Percentiles rank a stretch among this genome's conserved stretches.
Conservation (phyloP, 2,797 vertebrate genomes). For the Brotula barbata region DNA sequence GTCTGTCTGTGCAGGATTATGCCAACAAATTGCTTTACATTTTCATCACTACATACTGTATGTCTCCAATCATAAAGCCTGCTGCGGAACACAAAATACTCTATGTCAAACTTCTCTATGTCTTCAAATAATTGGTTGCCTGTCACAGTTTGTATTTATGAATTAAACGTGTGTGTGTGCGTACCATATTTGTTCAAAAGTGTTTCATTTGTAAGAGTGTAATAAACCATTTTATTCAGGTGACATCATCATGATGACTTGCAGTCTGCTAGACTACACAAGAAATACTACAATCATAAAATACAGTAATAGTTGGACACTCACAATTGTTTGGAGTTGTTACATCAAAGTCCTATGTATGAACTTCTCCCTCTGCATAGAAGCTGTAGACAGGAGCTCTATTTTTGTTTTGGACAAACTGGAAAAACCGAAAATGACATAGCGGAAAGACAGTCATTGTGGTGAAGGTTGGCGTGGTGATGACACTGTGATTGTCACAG, state of each 20-base stretch:
- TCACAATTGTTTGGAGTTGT: no score
- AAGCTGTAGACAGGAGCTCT: slow-evolving; percentile 6
- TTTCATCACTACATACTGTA: slow-evolving; percentile 59
- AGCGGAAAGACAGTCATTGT: slow-evolving; percentile 46
- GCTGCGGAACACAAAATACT: slow-evolving; percentile 6
- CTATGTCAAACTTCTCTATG: slow-evolving; percentile 1
- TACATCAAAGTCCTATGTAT: no score
- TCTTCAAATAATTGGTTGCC: neutral
- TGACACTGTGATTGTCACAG: slow-evolving; percentile 20
- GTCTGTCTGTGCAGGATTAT: slow-evolving; percentile 12
- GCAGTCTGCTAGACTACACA: no score
- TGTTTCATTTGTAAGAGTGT: neutral
- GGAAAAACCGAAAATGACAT: slow-evolving; percentile 56
- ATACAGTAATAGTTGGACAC: no score
- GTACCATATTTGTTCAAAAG: slow-evolving; percentile 10
- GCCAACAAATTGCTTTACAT: slow-evolving; percentile 9
- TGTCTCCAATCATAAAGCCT: slow-evolving; percentile 27
- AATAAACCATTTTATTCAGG: no score
- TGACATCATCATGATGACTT: no score
- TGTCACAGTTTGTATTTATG: neutral
- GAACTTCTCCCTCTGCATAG: neutral
- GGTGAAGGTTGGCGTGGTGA: slow-evolving; percentile 31
- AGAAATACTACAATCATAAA: no score
- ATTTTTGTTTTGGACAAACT: slow-evolving; percentile 55
- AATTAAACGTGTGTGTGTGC: no score